A percentile compares a stretch with the other conserved stretches of the same genome.
phyloP scores from a whole-genome alignment of 2,888 invertebrate species.

The Folsomia manolachei region DNA sequence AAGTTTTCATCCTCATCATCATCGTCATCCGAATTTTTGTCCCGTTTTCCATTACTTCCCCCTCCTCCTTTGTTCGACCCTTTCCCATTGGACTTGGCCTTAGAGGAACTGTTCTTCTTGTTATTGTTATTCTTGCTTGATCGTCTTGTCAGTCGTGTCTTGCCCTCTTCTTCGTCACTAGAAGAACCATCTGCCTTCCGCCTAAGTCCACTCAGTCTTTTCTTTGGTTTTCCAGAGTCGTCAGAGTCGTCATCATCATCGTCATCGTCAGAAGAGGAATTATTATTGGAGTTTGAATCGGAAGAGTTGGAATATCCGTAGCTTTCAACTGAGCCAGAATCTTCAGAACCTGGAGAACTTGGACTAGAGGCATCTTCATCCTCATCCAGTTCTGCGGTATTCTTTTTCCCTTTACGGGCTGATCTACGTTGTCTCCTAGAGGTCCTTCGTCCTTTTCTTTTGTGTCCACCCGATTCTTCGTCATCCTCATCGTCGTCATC shows the following conservation, averaged over 20 bases:
- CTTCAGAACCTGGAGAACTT: slow-evolving; percentile 38
- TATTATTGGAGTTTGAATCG: slow-evolving; percentile 27
- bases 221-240: neutral
- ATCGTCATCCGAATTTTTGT: no score
- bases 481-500: slow-evolving; percentile 14
- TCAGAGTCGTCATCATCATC: slow-evolving; percentile 32
- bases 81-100: slow-evolving; percentile 54
- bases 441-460: neutral
- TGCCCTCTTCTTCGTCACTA: slow-evolving; percentile 29
- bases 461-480: neutral
- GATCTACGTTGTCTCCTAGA: neutral
- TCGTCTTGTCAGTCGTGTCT: slow-evolving; percentile 29
- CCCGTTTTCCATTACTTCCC: slow-evolving; percentile 52
- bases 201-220: neutral
- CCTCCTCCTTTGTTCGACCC: slow-evolving; percentile 38
- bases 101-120: neutral
- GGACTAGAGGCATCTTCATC: slow-evolving; percentile 45
- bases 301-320: slow-evolving; percentile 34
- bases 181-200: slow-evolving; percentile 15
- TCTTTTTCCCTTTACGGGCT: neutral
- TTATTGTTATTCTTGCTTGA: neutral
- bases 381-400: slow-evolving; percentile 27
- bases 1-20: slow-evolving; percentile 39
- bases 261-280: slow-evolving; percentile 13
- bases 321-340: slow-evolving; percentile 27